phyloP scores from a whole-genome alignment of 2,113 vertebrate genomes.

The Centropus bengalensis region DNA sequence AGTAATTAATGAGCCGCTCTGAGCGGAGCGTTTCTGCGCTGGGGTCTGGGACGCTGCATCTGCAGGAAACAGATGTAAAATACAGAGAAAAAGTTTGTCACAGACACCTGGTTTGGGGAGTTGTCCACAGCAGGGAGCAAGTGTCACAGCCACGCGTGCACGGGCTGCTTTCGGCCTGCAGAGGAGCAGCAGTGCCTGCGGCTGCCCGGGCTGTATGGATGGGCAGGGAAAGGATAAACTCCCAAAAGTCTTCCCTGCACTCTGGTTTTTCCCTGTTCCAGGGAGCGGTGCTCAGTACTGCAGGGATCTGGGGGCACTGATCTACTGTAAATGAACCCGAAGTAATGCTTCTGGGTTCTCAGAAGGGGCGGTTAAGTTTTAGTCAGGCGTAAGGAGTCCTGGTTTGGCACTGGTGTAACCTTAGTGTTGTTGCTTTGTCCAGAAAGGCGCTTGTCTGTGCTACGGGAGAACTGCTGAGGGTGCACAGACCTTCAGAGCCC shows the following conservation, averaged over 20 bases:
- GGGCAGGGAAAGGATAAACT: fast-evolving
- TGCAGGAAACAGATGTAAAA: not conserved
- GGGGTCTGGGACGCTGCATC: not conserved
- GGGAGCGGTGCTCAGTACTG: not conserved
- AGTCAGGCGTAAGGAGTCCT: not conserved
- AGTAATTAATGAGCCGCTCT: not conserved
- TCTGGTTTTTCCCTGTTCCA: fast-evolving
- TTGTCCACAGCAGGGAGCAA: not conserved
- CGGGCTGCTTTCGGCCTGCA: not conserved
- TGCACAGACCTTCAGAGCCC: fast-evolving
- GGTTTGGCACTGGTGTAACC: not conserved
- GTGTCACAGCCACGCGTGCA: fast-evolving
- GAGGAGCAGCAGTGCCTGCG: fast-evolving
- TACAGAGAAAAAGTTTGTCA: not conserved
- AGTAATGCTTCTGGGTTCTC: not conserved
- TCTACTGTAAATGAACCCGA: not conserved
- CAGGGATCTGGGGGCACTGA: not conserved
- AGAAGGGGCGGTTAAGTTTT: not conserved
- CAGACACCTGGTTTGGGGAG: not conserved
- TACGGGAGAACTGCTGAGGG: not conserved
- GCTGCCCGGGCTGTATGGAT: not conserved
- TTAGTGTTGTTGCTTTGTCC: not conserved
- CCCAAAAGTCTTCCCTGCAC: fast-evolving
- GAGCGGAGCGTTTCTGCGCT: not conserved
- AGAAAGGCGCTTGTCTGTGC: not conserved